Percentiles rank a stretch among this genome's conserved stretches.
phyloP scores from a whole-genome alignment of 2,888 invertebrate species.

The Trachelus stipa region DNA sequence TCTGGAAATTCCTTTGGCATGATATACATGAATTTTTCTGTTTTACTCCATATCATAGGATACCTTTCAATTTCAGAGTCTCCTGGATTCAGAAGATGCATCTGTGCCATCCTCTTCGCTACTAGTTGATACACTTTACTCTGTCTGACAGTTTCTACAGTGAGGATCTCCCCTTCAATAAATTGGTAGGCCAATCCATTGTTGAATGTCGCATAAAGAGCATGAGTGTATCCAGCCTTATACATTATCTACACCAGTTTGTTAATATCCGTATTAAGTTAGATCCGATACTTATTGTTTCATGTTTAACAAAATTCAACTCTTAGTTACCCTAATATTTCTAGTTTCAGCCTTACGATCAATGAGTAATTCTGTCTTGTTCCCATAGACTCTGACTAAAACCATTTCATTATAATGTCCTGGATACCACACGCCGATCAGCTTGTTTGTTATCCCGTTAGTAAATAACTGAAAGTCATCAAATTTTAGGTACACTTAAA shows the following conservation, averaged over 20 bases:
- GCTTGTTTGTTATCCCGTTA: constrained; percentile 93
- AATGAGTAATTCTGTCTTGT: constrained; percentile 92
- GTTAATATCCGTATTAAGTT: neutral
- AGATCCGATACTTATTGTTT: neutral
- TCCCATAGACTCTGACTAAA: constrained; percentile 90
- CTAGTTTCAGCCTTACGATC: constrained; percentile 87
- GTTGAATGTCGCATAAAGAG: constrained; percentile 88
- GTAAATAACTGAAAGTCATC: constrained; percentile 80
- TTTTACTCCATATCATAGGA: constrained; percentile 83
- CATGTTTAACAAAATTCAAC: neutral
- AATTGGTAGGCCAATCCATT: constrained; percentile 95
- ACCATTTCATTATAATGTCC: constrained; percentile 76
- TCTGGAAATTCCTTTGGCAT: constrained; percentile 80
- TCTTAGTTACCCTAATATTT: constrained; percentile 55
- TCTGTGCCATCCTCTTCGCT: constrained; percentile 84
- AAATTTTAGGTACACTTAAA: neutral
- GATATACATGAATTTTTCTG: constrained; percentile 78
- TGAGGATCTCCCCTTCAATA: constrained; percentile 84
- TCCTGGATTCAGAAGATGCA: constrained; percentile 75
- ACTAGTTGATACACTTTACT: constrained; percentile 79
- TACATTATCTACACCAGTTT: constrained; percentile 71
- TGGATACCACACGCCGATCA: constrained; percentile 74
- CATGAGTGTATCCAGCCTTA: constrained; percentile 83
- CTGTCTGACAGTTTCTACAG: constrained; percentile 73
- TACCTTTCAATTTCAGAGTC: constrained; percentile 67